Base-by-base conservation (phyloP, 1,140 invertebrate species). In the Harlomillsia oculata region DNA sequence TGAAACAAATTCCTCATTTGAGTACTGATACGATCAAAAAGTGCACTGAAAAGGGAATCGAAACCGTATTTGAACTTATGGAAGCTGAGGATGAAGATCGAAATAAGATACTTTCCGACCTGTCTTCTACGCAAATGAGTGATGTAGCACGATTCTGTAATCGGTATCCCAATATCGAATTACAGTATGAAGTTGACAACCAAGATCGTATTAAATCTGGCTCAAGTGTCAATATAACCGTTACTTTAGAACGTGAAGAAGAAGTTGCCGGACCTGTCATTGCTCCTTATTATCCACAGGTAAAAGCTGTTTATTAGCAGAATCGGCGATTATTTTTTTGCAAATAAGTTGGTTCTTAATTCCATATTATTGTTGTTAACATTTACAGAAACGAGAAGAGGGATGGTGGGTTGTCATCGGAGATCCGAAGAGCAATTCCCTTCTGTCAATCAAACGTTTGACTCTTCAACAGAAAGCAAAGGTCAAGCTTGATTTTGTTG, bases 371-470 rank as follows among this genome's bases (percentile, higher is more conserved):
- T 26, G 25, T 41, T 61, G 34, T 56, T 61, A 64, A 59, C 64
- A 59, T 55, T 74, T 73, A 21, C 75, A 89, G 80, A 96, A 96
- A 82, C 83, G 94, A 43, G 96, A 99, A 72, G 96, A 99, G 76
- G 93, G 94, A 34, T 99, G 97, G 96, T 99, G 97, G 95, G 87
- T 99, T 5, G 94, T 99, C 16, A 93, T 99, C 68, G 95, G 96
- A 1, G 95, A 98, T 72, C 87, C 91, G 0, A 91, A 89, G 68
- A 80, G 79, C 2, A 99, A 99, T 74, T 91, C 90, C 0, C 73
- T 99, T 14, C 77, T 98, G 1, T 97, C 92, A 2, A 99, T 99
- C 68, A 99, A 99, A 71, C 79, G 96, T 18, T 74, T 97, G 16
- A 94, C 89, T 0, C 75, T 97, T 1, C 92, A 94, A 64, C 87